A percentile compares a stretch with the other conserved stretches of the same genome.
phyloP scores from a whole-genome alignment of 2,113 vertebrate genomes.

The Marmota monax region DNA sequence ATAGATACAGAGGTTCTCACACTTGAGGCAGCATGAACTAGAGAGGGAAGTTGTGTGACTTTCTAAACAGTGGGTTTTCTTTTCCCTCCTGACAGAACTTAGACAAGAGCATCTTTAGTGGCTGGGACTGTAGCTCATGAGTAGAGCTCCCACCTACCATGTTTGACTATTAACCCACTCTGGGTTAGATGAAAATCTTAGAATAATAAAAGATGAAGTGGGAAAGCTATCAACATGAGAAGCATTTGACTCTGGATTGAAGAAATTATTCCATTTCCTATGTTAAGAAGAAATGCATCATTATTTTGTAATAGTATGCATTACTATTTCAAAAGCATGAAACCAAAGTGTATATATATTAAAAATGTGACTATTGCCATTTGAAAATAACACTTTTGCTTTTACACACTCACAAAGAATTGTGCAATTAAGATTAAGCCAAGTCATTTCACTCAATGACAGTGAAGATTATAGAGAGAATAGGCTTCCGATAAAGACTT shows the following conservation, averaged over 20 bases:
- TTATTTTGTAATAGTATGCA: background rate
- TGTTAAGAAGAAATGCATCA: background rate
- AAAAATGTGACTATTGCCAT: background rate
- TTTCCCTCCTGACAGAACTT: background rate
- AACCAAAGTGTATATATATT: background rate
- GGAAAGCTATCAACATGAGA: background rate
- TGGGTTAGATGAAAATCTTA: background rate
- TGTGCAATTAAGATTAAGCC: constrained; percentile 3
- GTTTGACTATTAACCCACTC: no score
- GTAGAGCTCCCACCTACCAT: no score
- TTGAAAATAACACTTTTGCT: background rate
- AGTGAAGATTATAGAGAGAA: constrained; percentile 37
- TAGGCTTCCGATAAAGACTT: constrained; percentile 1
- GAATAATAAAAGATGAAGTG: background rate
- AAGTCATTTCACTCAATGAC: constrained; percentile 24
- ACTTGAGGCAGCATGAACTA: background rate
- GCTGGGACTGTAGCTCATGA: no score
- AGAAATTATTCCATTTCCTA: background rate
- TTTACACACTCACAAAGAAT: background rate
- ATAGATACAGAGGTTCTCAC: accelerated
- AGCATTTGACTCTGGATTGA: background rate
- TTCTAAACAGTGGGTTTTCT: background rate
- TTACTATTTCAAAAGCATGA: background rate
- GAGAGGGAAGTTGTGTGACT: accelerated
- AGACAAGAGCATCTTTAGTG: background rate